phyloP scores from a whole-genome alignment of 1,140 invertebrate genomes.

The Plectus sambesii region DNA sequence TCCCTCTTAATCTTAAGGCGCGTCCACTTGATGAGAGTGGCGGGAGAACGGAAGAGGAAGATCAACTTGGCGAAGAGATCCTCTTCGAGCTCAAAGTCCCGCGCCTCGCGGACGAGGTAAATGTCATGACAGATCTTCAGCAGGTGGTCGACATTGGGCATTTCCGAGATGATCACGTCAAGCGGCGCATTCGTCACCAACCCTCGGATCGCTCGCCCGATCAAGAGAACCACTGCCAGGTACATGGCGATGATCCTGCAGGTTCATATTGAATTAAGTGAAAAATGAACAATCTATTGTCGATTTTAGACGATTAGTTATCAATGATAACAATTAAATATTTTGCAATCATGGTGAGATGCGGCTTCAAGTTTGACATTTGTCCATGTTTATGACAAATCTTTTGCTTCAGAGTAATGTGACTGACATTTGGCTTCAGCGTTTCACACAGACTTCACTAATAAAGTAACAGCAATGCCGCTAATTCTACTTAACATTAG shows the following conservation, averaged over 20 bases:
- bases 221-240: slow-evolving; percentile 85
- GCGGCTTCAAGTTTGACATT: too few species aligned
- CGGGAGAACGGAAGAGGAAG: slow-evolving; percentile 92
- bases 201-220: slow-evolving; percentile 71
- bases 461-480: too few species aligned
- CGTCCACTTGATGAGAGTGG: slow-evolving; percentile 92
- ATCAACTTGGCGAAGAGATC: slow-evolving; percentile 92
- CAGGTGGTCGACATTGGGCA: slow-evolving; percentile 85
- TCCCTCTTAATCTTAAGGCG: slow-evolving; percentile 33
- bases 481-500: too few species aligned
- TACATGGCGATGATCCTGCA: slow-evolving; percentile 83
- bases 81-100: slow-evolving; percentile 84
- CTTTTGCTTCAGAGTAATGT: too few species aligned
- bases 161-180: slow-evolving; percentile 92
- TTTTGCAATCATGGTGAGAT: too few species aligned
- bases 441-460: too few species aligned
- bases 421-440: too few species aligned
- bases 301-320: too few species aligned
- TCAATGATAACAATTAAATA: too few species aligned
- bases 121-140: slow-evolving; percentile 82
- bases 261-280: too few species aligned
- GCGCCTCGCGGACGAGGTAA: slow-evolving; percentile 86
- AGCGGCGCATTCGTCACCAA: slow-evolving; percentile 71
- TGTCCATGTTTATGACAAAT: too few species aligned
- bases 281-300: too few species aligned